Conservation (phyloP, 2,113 vertebrate genomes). For the Mixornis gularis region DNA sequence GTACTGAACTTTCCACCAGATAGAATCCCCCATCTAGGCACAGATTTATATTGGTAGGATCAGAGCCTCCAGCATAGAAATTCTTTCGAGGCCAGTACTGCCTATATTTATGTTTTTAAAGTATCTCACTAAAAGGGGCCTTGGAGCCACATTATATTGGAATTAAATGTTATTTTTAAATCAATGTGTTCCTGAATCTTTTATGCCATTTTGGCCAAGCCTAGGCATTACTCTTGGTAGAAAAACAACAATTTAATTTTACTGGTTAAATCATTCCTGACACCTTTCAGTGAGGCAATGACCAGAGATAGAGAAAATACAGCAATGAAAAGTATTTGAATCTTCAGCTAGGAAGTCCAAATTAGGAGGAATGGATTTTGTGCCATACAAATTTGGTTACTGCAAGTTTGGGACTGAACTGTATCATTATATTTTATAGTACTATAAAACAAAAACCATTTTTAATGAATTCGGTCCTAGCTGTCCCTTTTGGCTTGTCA, state of each 20-base stretch:
- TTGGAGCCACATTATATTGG: neutral
- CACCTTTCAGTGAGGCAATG: neutral
- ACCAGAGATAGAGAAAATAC: neutral
- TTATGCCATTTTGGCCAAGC: neutral
- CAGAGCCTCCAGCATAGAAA: neutral
- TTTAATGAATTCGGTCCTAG: neutral
- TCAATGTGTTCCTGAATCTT: neutral
- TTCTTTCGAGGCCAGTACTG: neutral
- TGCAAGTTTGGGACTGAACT: constrained; percentile 24
- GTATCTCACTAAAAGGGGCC: neutral
- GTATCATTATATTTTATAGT: constrained; percentile 48
- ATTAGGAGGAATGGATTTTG: neutral
- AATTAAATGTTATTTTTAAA: constrained; percentile 31
- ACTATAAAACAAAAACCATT: constrained; percentile 33
- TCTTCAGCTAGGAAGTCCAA: neutral
- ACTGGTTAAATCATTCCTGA: neutral
- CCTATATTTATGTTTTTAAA: neutral
- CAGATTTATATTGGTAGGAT: neutral
- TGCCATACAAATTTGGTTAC: constrained; percentile 24
- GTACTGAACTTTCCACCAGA: neutral
- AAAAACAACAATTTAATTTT: constrained; percentile 5
- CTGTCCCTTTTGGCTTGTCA: constrained; percentile 26
- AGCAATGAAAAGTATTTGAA: neutral
- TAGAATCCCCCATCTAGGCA: neutral
- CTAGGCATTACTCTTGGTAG: neutral